Evolutionary conservation across 1,140 invertebrate genomes (phyloP).

Genomic region (Hycleus cichorii): DNA sequence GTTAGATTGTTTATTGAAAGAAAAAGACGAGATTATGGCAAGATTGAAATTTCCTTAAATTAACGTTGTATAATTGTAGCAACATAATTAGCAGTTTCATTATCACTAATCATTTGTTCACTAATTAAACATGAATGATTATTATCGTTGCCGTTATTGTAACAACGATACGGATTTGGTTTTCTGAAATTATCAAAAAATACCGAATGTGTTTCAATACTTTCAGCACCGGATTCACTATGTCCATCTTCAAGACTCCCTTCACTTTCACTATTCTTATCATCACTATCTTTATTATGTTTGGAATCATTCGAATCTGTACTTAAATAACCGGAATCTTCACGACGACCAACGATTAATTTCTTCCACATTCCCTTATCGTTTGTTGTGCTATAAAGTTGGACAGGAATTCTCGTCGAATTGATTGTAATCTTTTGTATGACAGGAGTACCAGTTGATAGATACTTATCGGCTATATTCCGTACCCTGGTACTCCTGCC

Average conservation of each 20-base stretch:
- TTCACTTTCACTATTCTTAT: slow-evolving; percentile 56
- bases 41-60: background rate
- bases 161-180: slow-evolving; percentile 7
- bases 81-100: slow-evolving; percentile 45
- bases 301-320: slow-evolving; percentile 59
- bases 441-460: slow-evolving; percentile 33
- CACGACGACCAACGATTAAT: slow-evolving; percentile 28
- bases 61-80: slow-evolving; percentile 23
- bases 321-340: slow-evolving; percentile 69
- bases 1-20: background rate
- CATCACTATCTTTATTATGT: slow-evolving; percentile 7
- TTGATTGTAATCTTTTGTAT: slow-evolving; percentile 14
- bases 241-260: slow-evolving; percentile 63
- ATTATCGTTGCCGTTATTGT: background rate
- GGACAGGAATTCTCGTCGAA: background rate
- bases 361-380: slow-evolving; percentile 12
- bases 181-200: slow-evolving; percentile 61
- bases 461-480: slow-evolving; percentile 10
- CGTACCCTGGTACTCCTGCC: slow-evolving; percentile 48
- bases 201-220: slow-evolving; percentile 74
- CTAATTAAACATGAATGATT: slow-evolving; percentile 18
- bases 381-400: background rate
- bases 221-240: slow-evolving; percentile 77
- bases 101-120: slow-evolving; percentile 17
- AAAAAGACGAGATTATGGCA: background rate